Conservation (phyloP, 2,113 vertebrate genomes). For the Corythornis cristatus region DNA sequence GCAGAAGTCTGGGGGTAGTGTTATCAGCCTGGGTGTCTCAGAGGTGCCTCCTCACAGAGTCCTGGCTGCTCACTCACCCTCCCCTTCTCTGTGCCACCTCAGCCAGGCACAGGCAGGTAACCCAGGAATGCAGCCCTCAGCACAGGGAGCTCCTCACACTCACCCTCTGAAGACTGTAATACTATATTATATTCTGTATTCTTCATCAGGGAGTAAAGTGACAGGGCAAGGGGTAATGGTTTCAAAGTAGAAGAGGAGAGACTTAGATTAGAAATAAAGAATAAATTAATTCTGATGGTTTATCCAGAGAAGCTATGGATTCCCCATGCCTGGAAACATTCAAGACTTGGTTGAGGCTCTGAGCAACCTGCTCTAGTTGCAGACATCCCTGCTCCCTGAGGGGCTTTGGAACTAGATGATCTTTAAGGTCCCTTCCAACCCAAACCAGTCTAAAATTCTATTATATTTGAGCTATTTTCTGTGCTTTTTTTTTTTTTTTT, state of each 20-base stretch:
- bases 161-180: not conserved
- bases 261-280: not conserved
- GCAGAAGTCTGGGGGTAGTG: not conserved
- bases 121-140: rapidly evolving
- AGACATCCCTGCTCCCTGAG: not conserved
- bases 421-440: not conserved
- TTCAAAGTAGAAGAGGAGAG: not conserved
- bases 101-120: not conserved
- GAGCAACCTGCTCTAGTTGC: not conserved
- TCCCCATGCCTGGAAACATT: not conserved
- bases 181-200: not conserved
- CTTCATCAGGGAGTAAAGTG: not conserved
- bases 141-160: not conserved
- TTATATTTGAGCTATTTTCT: not conserved
- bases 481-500: not conserved
- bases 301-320: not conserved
- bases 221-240: not conserved
- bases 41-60: not conserved
- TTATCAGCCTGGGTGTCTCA: not conserved
- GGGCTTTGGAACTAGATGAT: not conserved
- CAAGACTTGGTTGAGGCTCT: not conserved
- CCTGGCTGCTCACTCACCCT: not conserved
- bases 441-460: not conserved
- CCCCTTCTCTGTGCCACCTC: rapidly evolving
- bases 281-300: not conserved